Base-by-base conservation (phyloP, 2,888 invertebrate genomes). In the Pyralis farinalis region DNA sequence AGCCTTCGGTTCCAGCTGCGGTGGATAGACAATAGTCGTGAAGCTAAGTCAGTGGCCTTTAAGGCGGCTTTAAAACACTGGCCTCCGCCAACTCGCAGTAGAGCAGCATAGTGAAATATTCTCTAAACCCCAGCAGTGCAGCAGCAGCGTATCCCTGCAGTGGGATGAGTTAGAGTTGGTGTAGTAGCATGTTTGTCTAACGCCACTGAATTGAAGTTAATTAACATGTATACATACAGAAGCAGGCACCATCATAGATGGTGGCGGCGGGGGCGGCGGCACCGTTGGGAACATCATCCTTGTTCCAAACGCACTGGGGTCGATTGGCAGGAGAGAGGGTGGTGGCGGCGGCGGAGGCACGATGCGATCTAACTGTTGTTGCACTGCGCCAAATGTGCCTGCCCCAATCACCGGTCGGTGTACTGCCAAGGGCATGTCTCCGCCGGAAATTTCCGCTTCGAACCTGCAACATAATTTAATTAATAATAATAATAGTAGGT, bases 361-460 rank as follows among this genome's bases (percentile, higher is more conserved):
- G 0, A 88, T 90, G 7, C 92, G 90, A 47, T 92, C 93, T 38
- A 93, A 74, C 53, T 92, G 90, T 57, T 93, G 93, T 51, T 94
- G 94, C 0, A 93, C 93, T 45, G 92, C 92, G 36, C 90, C 93
- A 58, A 93, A 96, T 0, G 94, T 94, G 51, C 92, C 93, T 1
- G 93, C 91, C 0, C 94, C 94, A 31, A 95, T 94, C 29, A 96
- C 92, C 8, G 93, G 91, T 2, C 93, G 87, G 4, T 87, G 86
- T 7, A 90, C 16, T 87, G 87, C 84, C 9, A 91, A 12, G 2
- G 32, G 61, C 31, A 68, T 53, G 3, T 91, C 88, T 27, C 90
- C 88, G 8, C 93, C 92, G 0, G 95, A 94, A 56, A 97, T 96
- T 86, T 97, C 97, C 1, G 96, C 96, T 69, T 97, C 97, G 69